Evolutionary conservation across 1,140 invertebrate species (phyloP), one percentile per base, ranked within the genome.

Genomic region (Gonatopus flavifemur): DNA sequence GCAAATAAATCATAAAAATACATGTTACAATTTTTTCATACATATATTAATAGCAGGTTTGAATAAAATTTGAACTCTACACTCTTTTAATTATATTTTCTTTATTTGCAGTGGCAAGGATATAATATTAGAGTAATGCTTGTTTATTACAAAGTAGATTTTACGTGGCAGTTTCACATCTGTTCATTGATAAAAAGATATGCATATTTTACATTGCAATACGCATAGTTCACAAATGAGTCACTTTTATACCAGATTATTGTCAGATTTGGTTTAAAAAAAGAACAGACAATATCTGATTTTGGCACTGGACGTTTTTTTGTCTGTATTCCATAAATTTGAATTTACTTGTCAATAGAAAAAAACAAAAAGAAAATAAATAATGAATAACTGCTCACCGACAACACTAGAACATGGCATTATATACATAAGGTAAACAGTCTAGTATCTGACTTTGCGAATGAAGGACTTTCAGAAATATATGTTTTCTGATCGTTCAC

Each of bases 271-370:
- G 33, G 42, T 54, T 40, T 3, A 54, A 65, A 57, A 49, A 57
- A 59, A 49, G 31, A 55, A 35, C 31, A 58, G 46, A 44, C 37
- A 30, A 62, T 58, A 52, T 54, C 60, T 55, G 59, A 59, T 59
- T 67, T 68, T 68, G 66, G 66, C 66, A 68, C 66, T 64, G 62
- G 52, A 62, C 49, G 59, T 60, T 60, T 50, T n/a, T 41, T 38
- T 42, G 36, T 43, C 16, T 52, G n/a, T n/a, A n/a, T n/a, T n/a
- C n/a, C 47, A 32, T 45, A 18, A 25, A 30, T 25, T 40, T 49
- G n/a, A 49, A 40, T 28, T 37, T 49, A 49, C 12, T 35, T 8
- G 0, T n/a, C n/a, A 33, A 15, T 33, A 33, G 8, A 35, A 12
- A 16, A 22, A 33, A 42, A 54, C 40, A 49, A 41, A 49, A 49